Evolutionary conservation across 2,888 invertebrate genomes (phyloP), one percentile per base, ranked within the genome.

Genomic region (Drosophila subquinaria): DNA sequence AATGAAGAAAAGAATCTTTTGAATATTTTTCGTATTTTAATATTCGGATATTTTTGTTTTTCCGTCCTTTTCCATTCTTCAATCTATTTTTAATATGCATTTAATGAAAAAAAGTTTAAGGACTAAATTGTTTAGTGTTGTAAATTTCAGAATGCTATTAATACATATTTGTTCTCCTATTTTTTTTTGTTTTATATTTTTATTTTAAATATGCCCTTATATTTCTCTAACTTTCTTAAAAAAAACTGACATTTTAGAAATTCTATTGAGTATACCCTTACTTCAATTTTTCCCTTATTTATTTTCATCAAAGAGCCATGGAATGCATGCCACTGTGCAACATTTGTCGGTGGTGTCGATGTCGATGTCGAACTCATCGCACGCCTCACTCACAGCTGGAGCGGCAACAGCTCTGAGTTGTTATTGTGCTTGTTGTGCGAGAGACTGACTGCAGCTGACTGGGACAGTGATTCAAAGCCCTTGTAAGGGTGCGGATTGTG

Each of bases 391-490:
- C 57, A 38, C 57, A 67, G 57, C 71, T 71, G 53, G 52, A 53
- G 50, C 55, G 53, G 15, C 66, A 53, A 48, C 42, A 17, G 36
- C 27, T 11, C 23, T 63, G 64, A 64, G 76, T 61, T 74, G 69
- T 53, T 56, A 55, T 69, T 69, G 64, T 59, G 56, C 61, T 38
- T 42, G 66, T 61, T 48, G 40, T 43, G 55, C 47, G 33, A 72
- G 40, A n/a, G 15, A 6, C 13, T 3, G 15, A 6, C 13, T 3
- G 61, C 82, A 74, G 81, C 86, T 81, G 80, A 72, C 55, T 64
- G 51, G 45, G 48, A 69, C 85, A 66, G 70, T 84, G 84, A 88
- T 88, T 84, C 76, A 38, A 60, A 66, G 50, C 52, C 27, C 27
- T 5, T 27, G 27, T 6, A 69, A 62, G 72, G 85, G 88, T 82